These are phyloP conservation scores for Drosophila auraria DNA, from an alignment of 1,140 invertebrate genomes.

Conservation along the genomic window DNA sequence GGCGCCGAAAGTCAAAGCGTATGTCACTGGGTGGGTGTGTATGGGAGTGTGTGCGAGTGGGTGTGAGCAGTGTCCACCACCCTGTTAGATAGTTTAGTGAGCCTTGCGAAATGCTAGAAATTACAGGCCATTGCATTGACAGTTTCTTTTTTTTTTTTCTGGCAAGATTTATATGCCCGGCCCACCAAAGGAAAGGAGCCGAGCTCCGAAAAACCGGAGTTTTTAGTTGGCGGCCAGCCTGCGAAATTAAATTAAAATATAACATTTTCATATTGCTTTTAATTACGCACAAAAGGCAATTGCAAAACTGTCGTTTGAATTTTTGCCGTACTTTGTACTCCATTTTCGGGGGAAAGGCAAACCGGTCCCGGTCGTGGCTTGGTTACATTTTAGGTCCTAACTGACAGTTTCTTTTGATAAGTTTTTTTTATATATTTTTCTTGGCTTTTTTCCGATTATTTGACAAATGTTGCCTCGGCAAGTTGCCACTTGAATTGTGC, in stretches of 20 bases:
- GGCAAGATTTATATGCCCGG: constrained; percentile 71
- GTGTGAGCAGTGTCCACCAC: constrained; percentile 27
- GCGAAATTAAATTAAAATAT: constrained; percentile 60
- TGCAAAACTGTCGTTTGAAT: constrained; percentile 63
- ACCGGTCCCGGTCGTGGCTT: constrained; percentile 67
- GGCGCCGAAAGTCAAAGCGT: constrained; percentile 52
- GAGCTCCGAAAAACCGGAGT: constrained; percentile 10
- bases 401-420: constrained; percentile 43
- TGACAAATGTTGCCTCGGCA: constrained; percentile 37
- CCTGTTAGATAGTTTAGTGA: constrained; percentile 43
- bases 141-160: constrained; percentile 36
- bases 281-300: constrained; percentile 76
- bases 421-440: neutral
- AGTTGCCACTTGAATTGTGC: constrained; percentile 40
- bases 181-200: constrained; percentile 39
- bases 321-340: constrained; percentile 22
- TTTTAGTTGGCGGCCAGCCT: neutral
- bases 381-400: constrained; percentile 70
- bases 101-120: constrained; percentile 74
- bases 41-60: constrained; percentile 36
- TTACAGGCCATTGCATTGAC: constrained; percentile 58
- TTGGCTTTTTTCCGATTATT: constrained; percentile 28
- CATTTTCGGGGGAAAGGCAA: constrained; percentile 76
- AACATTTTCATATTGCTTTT: constrained; percentile 64
- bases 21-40: constrained; percentile 37